Evolutionary conservation across 2,797 vertebrate genomes (phyloP), one percentile per base, ranked within the genome.

Genomic region (Galagoides demidoff): DNA sequence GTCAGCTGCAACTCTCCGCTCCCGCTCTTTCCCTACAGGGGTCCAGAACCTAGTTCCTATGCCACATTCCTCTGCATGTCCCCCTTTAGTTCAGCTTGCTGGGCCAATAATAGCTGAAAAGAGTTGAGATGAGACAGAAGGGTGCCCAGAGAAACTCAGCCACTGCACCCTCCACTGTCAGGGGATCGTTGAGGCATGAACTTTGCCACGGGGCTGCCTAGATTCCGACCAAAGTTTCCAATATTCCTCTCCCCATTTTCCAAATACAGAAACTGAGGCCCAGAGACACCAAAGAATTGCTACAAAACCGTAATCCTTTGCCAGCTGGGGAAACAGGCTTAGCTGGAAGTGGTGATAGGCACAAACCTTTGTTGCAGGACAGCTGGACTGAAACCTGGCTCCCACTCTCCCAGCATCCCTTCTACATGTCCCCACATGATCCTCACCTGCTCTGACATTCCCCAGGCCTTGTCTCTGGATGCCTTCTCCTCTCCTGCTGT

Each of bases 381-480:
- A 17, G 34, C 0, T 2, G 43, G 59, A 57, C 71, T 31, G 7
- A 0, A 31, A 39, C 16, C 27, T 61, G 27, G 85, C 57, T 20
- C 63, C 55, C 52, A 22, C 11, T 70, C 49, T 43, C 23, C 68
- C 45, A 22, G 49, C 31, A 31, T 25, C 45, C 23, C 49, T 17
- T 52, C 49, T 52, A 70, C 74, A 22, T 20, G 23, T 49, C 87
- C 92, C 90, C 22, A 9, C 11, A 1, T 82, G 66, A 87, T 82
- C 77, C 92, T 73, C 45, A 34, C 71, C 68, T 1, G 31, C 73
- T 63, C 81, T 95, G 95, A 97, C 82, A 43, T 70, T 95, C 63
- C 82, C 95, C 96, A 97, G 95, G 23, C 87, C 83, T 71, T 1
- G 37, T 74, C 45, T 92, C 97, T 71, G 83, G 95, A 74, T 79